Conservation (phyloP, 2,113 vertebrate species). For the Ammodytes dubius region DNA sequence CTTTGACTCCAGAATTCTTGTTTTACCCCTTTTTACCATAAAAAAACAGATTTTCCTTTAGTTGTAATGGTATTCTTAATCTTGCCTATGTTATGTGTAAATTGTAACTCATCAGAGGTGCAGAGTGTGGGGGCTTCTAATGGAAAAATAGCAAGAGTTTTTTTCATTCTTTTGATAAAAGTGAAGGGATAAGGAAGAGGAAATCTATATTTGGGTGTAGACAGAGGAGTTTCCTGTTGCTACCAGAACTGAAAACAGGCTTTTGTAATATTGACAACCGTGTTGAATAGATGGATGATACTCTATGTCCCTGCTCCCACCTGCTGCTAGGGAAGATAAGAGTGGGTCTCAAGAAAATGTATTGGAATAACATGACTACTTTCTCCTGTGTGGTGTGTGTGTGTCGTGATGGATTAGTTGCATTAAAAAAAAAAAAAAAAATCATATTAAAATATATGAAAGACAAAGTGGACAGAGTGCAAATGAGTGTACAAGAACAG, state of each 20-base stretch:
- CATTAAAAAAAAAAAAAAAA: slow-evolving; percentile 8
- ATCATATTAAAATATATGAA: background rate
- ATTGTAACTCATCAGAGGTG: background rate
- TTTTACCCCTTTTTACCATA: no score
- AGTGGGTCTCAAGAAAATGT: background rate
- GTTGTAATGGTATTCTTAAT: background rate
- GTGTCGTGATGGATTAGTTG: background rate
- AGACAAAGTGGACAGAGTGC: background rate
- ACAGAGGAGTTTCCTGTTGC: background rate
- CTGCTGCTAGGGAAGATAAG: background rate
- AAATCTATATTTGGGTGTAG: background rate
- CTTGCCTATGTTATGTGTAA: background rate
- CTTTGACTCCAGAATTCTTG: no score
- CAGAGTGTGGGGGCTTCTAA: background rate
- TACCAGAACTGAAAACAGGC: background rate
- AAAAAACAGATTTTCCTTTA: no score
- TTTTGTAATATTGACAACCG: slow-evolving; percentile 4
- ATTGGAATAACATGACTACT: background rate
- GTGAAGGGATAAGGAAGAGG: background rate
- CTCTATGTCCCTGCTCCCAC: background rate
- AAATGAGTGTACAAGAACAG: background rate
- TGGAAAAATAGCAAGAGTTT: background rate
- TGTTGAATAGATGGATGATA: background rate
- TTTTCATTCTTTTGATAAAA: background rate
- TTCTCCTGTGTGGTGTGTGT: slow-evolving; percentile 8